phyloP scores from a whole-genome alignment of 2,113 vertebrate genomes.

The Onychorhynchus coronatus region DNA sequence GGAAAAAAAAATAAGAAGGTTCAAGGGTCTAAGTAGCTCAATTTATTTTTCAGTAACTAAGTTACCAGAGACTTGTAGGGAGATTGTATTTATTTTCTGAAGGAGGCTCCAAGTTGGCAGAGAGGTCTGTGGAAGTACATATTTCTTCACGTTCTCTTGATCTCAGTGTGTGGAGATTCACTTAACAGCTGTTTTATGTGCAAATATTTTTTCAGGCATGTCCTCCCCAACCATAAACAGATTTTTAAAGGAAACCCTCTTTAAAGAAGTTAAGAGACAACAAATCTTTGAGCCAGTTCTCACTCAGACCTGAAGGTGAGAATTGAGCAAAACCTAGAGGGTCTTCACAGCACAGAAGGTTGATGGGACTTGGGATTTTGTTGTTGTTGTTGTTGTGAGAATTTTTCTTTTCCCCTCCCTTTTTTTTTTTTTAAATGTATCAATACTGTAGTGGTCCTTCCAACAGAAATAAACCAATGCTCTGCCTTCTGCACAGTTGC shows the following conservation, averaged over 20 bases:
- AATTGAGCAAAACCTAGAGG: neutral
- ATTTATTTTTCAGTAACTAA: constrained; percentile 84
- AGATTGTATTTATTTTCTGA: constrained; percentile 78
- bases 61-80: constrained; percentile 74
- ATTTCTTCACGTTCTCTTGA: constrained; percentile 81
- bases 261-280: constrained; percentile 63
- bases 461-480: neutral
- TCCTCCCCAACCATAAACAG: constrained; percentile 78
- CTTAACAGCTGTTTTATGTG: constrained; percentile 82
- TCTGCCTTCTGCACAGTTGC: neutral
- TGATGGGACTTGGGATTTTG: accelerated
- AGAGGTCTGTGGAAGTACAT: constrained; percentile 77
- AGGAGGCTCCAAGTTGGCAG: constrained; percentile 78
- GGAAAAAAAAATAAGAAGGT: constrained; percentile 5
- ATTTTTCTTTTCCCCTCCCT: accelerated
- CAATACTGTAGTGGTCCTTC: neutral
- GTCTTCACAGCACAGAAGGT: neutral
- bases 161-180: constrained; percentile 77
- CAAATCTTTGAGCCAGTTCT: constrained; percentile 23
- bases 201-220: constrained; percentile 84
- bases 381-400: neutral
- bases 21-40: constrained; percentile 74
- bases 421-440: neutral
- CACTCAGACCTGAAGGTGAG: neutral
- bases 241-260: constrained; percentile 61